These are phyloP conservation scores for Xenus cinereus DNA, from an alignment of 2,113 vertebrate species.

Conservation along the genomic window DNA sequence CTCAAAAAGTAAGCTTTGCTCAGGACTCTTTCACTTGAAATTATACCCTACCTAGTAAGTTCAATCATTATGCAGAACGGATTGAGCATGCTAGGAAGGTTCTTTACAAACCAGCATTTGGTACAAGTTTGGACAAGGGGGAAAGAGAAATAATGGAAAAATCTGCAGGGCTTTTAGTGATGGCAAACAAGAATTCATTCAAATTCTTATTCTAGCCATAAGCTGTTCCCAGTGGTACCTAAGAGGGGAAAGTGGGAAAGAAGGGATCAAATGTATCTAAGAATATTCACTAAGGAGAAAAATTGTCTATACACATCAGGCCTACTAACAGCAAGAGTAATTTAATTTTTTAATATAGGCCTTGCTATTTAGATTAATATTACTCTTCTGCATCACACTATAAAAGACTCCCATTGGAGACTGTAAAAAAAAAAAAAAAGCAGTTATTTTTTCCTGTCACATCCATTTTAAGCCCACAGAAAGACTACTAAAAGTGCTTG, in stretches of 20 bases:
- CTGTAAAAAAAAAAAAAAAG: background rate
- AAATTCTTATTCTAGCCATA: background rate
- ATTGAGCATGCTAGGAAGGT: background rate
- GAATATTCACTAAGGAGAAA: background rate
- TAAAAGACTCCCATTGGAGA: background rate
- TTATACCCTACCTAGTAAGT: background rate
- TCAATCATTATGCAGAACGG: background rate
- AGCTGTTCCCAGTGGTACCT: background rate
- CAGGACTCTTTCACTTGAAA: background rate
- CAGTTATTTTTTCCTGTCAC: background rate
- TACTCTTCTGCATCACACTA: background rate
- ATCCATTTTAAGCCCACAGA: background rate
- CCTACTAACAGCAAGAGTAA: background rate
- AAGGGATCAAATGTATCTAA: background rate
- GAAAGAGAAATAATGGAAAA: background rate
- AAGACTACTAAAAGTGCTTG: background rate
- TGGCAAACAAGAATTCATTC: background rate
- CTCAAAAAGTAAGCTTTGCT: background rate
- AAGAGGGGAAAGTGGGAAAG: background rate
- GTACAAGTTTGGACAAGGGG: background rate
- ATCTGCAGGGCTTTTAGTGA: background rate
- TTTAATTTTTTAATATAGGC: background rate
- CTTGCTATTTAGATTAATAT: background rate
- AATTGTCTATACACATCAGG: background rate
- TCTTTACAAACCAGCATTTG: background rate